phyloP scores from a whole-genome alignment of 2,113 vertebrate species.

The Hippocampus guttulatus region DNA sequence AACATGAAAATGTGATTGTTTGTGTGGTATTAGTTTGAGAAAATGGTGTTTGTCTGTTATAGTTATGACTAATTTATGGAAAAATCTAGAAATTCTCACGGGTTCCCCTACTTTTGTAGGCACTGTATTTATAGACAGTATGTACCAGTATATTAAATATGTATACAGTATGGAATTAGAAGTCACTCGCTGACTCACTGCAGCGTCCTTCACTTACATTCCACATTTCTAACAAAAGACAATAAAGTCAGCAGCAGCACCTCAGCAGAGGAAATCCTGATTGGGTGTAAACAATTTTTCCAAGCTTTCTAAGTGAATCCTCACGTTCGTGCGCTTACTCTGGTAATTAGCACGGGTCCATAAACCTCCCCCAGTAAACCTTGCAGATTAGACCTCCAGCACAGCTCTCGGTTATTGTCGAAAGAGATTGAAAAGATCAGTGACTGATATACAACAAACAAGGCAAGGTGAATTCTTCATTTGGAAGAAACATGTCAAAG shows the following conservation, averaged over 20 bases:
- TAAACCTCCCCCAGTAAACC: slow-evolving; percentile 8
- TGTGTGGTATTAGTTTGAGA: too few relatives aligned
- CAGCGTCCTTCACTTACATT: neutral
- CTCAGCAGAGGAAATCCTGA: too few relatives aligned
- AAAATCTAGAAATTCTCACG: too few relatives aligned
- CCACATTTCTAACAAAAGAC: neutral
- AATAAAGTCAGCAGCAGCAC: neutral
- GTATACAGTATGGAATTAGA: too few relatives aligned
- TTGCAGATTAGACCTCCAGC: neutral
- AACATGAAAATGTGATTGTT: too few relatives aligned
- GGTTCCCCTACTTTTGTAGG: too few relatives aligned
- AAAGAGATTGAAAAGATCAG: slow-evolving; percentile 13
- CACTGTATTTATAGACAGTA: too few relatives aligned
- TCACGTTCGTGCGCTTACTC: slow-evolving; percentile 3
- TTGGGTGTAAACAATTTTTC: neutral
- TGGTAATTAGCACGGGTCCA: neutral
- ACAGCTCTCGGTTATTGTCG: neutral
- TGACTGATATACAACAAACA: slow-evolving; percentile 20
- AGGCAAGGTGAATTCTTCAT: neutral
- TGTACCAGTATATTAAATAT: too few relatives aligned
- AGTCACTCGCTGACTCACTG: neutral
- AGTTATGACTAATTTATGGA: too few relatives aligned
- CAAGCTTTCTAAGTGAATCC: too few relatives aligned
- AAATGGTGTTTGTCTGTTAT: too few relatives aligned
- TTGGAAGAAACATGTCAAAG: neutral